Conservation (phyloP, 2,888 invertebrate genomes). For the Phyllotreta striolata region DNA sequence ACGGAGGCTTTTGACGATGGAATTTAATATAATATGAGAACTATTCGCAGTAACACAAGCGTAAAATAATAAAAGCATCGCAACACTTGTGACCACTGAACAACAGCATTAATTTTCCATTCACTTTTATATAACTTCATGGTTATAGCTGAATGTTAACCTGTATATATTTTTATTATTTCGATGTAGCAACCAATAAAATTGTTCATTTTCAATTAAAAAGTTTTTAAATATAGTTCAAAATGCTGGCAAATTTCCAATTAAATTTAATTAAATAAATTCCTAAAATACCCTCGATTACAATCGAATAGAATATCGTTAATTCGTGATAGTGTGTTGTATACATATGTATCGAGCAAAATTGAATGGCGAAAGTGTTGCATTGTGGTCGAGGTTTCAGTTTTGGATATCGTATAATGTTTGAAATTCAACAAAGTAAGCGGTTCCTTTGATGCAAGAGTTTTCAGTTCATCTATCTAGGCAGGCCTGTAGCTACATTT, state of each 20-base stretch:
- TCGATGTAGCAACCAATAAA: too few species aligned
- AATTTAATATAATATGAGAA: slow-evolving; percentile 1
- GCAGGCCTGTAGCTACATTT: slow-evolving; percentile 63
- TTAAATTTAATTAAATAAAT: too few species aligned
- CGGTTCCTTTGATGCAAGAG: slow-evolving; percentile 47
- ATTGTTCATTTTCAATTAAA: too few species aligned
- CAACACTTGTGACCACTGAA: slow-evolving; percentile 1
- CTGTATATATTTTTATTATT: too few species aligned
- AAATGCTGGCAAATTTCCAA: too few species aligned
- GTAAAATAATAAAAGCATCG: slow-evolving; percentile 3
- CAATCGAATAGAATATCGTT: too few species aligned
- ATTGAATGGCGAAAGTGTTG: slow-evolving; percentile 41
- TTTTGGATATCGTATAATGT: slow-evolving; percentile 41
- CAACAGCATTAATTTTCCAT: too few species aligned
- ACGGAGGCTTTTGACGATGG: not conserved
- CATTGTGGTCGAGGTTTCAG: slow-evolving; percentile 45
- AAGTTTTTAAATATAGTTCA: too few species aligned
- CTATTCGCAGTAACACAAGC: not conserved
- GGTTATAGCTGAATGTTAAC: too few species aligned
- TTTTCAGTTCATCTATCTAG: slow-evolving; percentile 50
- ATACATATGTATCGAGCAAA: slow-evolving; percentile 14
- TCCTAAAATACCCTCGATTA: too few species aligned
- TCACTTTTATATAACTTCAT: too few species aligned
- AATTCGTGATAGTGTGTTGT: slow-evolving; percentile 19
- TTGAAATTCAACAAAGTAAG: slow-evolving; percentile 57